Conservation (phyloP, 2,888 invertebrate species). For the Reticulitermes lucifugus region DNA sequence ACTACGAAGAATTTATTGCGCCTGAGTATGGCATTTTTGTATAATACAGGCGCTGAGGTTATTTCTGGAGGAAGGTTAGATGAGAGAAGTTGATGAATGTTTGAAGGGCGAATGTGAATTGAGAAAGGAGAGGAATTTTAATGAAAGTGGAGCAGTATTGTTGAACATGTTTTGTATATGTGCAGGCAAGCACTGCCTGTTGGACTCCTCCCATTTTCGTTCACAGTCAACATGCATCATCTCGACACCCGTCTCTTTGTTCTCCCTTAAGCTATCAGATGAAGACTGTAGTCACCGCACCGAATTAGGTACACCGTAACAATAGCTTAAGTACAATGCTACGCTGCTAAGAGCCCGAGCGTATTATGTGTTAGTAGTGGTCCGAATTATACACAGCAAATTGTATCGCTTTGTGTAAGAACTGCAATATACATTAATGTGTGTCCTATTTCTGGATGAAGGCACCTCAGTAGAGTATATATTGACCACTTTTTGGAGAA, state of each 20-base stretch:
- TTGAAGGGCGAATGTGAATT: background rate
- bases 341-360: too few relatives aligned
- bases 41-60: background rate
- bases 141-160: constrained; percentile 34
- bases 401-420: too few relatives aligned
- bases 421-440: too few relatives aligned
- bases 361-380: too few relatives aligned
- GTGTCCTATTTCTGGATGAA: too few relatives aligned
- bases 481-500: too few relatives aligned
- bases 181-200: background rate
- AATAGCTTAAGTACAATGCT: background rate
- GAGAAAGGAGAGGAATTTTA: constrained; percentile 28
- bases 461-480: too few relatives aligned
- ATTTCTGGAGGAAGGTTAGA: constrained; percentile 37
- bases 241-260: background rate
- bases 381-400: too few relatives aligned
- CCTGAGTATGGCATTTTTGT: constrained; percentile 7
- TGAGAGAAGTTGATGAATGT: constrained; percentile 37
- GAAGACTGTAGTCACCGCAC: background rate
- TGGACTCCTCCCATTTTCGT: background rate
- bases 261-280: constrained; percentile 13
- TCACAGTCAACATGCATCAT: background rate
- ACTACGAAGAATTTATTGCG: too few relatives aligned
- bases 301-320: background rate
- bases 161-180: constrained; percentile 1